These are phyloP conservation scores for Aelia acuminata DNA, from an alignment of 2,888 invertebrate genomes.

Conservation along the genomic window DNA sequence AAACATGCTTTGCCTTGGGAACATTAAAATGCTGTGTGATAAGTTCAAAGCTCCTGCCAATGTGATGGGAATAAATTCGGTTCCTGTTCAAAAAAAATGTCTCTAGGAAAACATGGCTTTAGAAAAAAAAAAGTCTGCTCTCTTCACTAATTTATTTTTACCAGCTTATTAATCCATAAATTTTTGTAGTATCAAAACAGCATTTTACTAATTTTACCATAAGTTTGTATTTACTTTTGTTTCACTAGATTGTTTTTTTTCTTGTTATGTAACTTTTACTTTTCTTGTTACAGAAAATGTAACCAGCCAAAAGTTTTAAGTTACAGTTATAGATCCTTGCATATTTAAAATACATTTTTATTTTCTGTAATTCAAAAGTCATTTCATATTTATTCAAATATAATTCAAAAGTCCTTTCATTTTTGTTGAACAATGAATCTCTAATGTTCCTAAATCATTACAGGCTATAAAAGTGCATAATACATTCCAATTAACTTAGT, in stretches of 20 bases:
- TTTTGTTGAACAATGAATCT: slow-evolving; percentile 3
- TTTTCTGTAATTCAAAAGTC: not conserved
- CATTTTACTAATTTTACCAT: not conserved
- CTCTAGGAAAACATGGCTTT: too few relatives aligned
- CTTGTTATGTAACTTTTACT: slow-evolving; percentile 46
- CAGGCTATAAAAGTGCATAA: not conserved
- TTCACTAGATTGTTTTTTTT: not conserved
- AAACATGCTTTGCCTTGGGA: too few relatives aligned
- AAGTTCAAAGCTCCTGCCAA: too few relatives aligned
- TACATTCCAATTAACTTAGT: not conserved
- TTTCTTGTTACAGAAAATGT: slow-evolving; percentile 56
- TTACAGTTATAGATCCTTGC: not conserved
- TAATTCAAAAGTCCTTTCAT: not conserved
- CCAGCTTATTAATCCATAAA: not conserved
- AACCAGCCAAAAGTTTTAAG: slow-evolving; percentile 45
- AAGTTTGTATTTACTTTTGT: not conserved
- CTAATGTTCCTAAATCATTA: not conserved
- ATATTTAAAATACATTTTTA: not conserved
- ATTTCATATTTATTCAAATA: slow-evolving; percentile 1
- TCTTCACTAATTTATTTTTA: too few relatives aligned
- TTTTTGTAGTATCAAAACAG: not conserved
- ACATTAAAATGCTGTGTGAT: too few relatives aligned
- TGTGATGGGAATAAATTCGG: too few relatives aligned
- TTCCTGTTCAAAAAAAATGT: too few relatives aligned
- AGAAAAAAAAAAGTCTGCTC: too few relatives aligned